A percentile compares a stretch with the other conserved stretches of the same genome.
Evolutionary conservation across 2,113 vertebrate species (phyloP).

Genomic region (Casuarius casuarius): DNA sequence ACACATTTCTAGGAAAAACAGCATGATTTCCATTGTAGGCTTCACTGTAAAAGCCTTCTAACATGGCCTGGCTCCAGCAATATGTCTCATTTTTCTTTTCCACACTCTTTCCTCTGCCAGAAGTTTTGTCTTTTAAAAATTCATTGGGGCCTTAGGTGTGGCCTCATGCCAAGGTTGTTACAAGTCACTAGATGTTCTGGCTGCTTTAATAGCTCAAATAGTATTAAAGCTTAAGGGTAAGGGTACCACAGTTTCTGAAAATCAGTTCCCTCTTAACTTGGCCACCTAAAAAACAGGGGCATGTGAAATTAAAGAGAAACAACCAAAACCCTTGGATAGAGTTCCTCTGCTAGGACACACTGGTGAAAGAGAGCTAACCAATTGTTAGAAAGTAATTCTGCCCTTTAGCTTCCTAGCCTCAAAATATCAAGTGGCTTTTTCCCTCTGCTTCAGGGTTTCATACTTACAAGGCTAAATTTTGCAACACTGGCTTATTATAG

Average conservation of each 20-base stretch:
- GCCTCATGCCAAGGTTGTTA: not conserved
- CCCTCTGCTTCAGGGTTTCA: fast-evolving
- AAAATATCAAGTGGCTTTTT: not conserved
- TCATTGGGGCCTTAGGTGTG: not conserved
- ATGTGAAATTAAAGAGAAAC: not conserved
- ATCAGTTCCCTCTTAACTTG: not conserved
- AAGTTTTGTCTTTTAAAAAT: not conserved
- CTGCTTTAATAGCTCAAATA: not conserved
- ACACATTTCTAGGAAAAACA: not conserved
- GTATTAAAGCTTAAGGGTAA: not conserved
- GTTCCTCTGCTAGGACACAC: not conserved
- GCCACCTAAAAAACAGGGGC: not conserved
- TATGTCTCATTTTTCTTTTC: not conserved
- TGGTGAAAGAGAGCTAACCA: not conserved
- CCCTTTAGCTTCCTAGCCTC: not conserved
- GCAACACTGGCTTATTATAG: not conserved
- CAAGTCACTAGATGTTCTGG: not conserved
- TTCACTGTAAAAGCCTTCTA: not conserved
- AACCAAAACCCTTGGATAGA: not conserved
- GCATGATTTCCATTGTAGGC: not conserved
- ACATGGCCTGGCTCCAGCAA: not conserved
- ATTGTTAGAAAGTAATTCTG: not conserved
- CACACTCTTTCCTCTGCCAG: not conserved
- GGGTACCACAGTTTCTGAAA: not conserved
- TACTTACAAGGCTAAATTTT: not conserved